These are phyloP conservation scores for Psittacula cyanocephala DNA, from an alignment of 2,113 vertebrate species.

Conservation along the genomic window DNA sequence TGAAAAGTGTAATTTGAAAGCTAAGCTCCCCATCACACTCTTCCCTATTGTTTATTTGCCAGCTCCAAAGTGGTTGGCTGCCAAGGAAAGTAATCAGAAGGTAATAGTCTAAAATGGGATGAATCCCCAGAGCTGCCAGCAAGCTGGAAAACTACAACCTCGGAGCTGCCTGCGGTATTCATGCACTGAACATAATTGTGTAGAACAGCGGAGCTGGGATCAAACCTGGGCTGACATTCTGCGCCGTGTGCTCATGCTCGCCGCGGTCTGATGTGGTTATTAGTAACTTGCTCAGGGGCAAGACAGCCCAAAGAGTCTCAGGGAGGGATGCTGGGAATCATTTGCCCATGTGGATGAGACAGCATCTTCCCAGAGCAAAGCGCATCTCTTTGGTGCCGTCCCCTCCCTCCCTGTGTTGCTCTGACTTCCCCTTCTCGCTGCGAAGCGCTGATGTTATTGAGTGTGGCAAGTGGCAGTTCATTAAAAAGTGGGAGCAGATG, in stretches of 20 bases:
- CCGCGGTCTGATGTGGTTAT: slow-evolving; percentile 41
- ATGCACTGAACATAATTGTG: slow-evolving; percentile 49
- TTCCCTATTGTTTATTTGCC: slow-evolving; percentile 63
- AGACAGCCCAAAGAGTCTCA: neutral
- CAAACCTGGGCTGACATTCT: slow-evolving; percentile 39
- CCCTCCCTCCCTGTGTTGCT: neutral
- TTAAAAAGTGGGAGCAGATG: slow-evolving; percentile 82
- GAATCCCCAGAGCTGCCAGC: slow-evolving; percentile 68
- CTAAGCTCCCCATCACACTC: slow-evolving; percentile 41
- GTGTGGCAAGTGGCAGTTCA: slow-evolving; percentile 80
- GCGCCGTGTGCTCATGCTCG: neutral
- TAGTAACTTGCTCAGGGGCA: slow-evolving; percentile 49
- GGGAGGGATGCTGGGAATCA: neutral
- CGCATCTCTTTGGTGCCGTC: neutral
- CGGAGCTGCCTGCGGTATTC: slow-evolving; percentile 36
- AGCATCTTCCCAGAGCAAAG: neutral
- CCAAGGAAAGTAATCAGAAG: slow-evolving; percentile 72
- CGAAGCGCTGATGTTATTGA: slow-evolving; percentile 75
- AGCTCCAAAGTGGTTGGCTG: slow-evolving; percentile 52
- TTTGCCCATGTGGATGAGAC: neutral
- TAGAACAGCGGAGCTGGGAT: slow-evolving; percentile 46
- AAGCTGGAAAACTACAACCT: slow-evolving; percentile 53
- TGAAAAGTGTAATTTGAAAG: slow-evolving; percentile 55
- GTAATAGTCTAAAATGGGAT: slow-evolving; percentile 66
- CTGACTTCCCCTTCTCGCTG: neutral